Evolutionary conservation across 2,888 invertebrate species (phyloP).

Genomic region (Mellilla xanthometata): DNA sequence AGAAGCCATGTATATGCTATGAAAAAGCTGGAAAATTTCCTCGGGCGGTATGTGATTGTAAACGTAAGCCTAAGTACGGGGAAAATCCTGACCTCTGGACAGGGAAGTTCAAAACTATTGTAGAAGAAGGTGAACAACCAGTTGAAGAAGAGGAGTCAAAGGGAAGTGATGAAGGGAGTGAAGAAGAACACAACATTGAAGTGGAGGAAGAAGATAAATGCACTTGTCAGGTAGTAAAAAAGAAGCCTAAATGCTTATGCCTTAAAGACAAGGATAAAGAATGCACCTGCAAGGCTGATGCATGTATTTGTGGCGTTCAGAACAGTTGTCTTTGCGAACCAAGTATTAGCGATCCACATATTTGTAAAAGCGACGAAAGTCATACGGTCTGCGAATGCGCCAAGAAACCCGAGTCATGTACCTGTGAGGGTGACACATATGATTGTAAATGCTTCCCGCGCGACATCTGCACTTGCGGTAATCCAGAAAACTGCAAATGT

Average conservation of each 20-base stretch:
- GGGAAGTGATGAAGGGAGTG: slow-evolving; percentile 15
- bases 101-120: slow-evolving; percentile 14
- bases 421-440: slow-evolving; percentile 40
- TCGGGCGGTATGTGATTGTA: slow-evolving; percentile 58
- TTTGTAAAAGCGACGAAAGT: slow-evolving; percentile 45
- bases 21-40: slow-evolving; percentile 46
- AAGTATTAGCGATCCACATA: slow-evolving; percentile 34
- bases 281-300: slow-evolving; percentile 49
- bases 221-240: slow-evolving; percentile 53
- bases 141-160: slow-evolving; percentile 20
- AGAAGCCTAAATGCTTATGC: slow-evolving; percentile 49
- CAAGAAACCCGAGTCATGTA: slow-evolving; percentile 41
- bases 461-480: slow-evolving; percentile 54
- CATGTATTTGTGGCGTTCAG: slow-evolving; percentile 58
- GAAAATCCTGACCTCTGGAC: slow-evolving; percentile 19
- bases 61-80: slow-evolving; percentile 44
- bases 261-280: slow-evolving; percentile 53
- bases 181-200: slow-evolving; percentile 19
- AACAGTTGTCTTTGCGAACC: slow-evolving; percentile 57
- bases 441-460: slow-evolving; percentile 56
- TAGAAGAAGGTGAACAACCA: slow-evolving; percentile 28
- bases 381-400: slow-evolving; percentile 56
- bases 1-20: slow-evolving; percentile 66
- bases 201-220: slow-evolving; percentile 35
- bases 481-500: slow-evolving; percentile 63